A percentile compares a stretch with the other conserved stretches of the same genome.
Evolutionary conservation across 2,888 invertebrate genomes (phyloP).

Genomic region (Macaria liturata): DNA sequence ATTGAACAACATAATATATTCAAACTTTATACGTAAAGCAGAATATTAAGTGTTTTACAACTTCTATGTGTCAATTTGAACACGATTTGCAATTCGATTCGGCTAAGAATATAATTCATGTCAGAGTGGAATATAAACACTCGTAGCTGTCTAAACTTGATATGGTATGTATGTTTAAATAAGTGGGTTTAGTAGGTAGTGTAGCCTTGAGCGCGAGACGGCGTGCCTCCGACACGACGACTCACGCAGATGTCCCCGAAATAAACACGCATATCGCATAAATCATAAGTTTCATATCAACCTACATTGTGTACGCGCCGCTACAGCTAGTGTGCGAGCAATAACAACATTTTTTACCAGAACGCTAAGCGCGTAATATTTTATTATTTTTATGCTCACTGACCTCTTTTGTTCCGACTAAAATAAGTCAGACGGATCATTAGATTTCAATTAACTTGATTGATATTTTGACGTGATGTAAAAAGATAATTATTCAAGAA

Average conservation of each 20-base stretch:
- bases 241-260: conserved; percentile 46
- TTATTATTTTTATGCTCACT: conserved; percentile 34
- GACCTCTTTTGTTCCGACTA: conserved; percentile 41
- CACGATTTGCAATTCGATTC: conserved; percentile 14
- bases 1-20: conserved; percentile 6
- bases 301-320: conserved; percentile 24
- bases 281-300: conserved; percentile 26
- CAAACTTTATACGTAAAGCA: conserved; percentile 8
- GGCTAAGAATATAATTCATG: conserved; percentile 1
- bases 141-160: too few species aligned
- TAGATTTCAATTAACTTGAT: conserved; percentile 38
- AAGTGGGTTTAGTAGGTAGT: conserved; percentile 29
- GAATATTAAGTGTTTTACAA: conserved; percentile 17
- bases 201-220: conserved; percentile 60
- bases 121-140: too few species aligned
- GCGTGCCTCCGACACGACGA: conserved; percentile 57
- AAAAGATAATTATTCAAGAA: conserved; percentile 32
- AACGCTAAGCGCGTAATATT: conserved; percentile 21
- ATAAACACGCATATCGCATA: conserved; percentile 43
- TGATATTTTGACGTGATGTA: conserved; percentile 37
- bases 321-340: conserved; percentile 15
- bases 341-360: conserved; percentile 28
- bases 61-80: background rate
- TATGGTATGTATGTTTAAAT: background rate
- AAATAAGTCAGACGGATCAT: conserved; percentile 30